Conservation (phyloP, 2,797 vertebrate genomes). For the Mormyrus hasselquistii region DNA sequence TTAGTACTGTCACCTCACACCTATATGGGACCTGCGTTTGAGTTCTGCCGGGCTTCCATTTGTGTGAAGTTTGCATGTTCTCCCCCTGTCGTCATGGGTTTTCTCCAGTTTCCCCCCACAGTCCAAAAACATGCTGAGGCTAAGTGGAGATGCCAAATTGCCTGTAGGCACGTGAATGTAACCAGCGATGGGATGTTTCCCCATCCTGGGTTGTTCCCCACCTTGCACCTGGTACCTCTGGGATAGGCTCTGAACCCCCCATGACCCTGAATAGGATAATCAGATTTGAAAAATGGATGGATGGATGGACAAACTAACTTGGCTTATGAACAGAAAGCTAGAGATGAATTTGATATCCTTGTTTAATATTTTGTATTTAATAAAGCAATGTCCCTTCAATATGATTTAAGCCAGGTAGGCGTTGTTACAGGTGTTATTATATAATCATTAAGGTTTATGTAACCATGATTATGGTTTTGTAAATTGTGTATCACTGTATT, state of each 20-base stretch:
- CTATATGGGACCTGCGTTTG: neutral
- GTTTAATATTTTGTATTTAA: neutral
- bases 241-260: neutral
- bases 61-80: neutral
- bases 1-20: neutral
- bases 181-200: neutral
- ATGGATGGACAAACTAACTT: neutral
- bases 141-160: neutral
- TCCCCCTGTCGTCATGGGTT: neutral
- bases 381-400: neutral
- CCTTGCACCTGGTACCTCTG: neutral
- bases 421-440: neutral
- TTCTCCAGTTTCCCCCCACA: neutral
- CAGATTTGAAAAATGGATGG: neutral
- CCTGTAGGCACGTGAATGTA: neutral
- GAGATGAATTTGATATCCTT: neutral
- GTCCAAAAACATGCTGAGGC: neutral
- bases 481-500: neutral
- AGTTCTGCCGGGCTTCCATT: neutral
- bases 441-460: neutral
- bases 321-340: neutral
- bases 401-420: neutral
- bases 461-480: neutral
- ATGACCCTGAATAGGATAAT: neutral
- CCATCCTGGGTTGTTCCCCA: neutral